Base-by-base conservation (phyloP, 2,888 invertebrate species). In the Neoscelio sp. region DNA sequence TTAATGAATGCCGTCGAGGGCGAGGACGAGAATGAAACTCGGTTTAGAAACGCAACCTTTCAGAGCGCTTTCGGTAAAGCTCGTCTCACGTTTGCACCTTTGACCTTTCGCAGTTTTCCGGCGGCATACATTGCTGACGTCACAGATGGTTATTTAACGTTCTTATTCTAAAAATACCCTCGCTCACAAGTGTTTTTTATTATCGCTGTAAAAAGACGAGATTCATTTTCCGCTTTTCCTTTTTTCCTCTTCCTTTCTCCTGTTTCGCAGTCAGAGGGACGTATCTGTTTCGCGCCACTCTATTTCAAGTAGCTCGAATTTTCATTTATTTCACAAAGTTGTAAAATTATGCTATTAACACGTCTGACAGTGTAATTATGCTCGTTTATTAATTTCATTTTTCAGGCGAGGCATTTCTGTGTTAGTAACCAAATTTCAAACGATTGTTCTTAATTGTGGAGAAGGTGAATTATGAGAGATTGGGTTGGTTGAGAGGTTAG, bases 11-110 rank as follows among this genome's bases (percentile, higher is more conserved):
- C 40, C 20, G 23, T 52, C 46, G 38, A 74, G 30, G n/a, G 48
- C 33, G 28, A 28, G 18, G 2, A 26, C 12, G 35, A 30, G 33
- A 54, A 46, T 42, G 38, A 15, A 52, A 65, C 8, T 40, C 7
- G 38, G 40, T 28, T 52, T 58, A 28, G 20, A 58, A 58, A 42
- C 15, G 30, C 17, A 60, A 18, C 20, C 33, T 44, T 60, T 44
- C 8, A 20, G 46, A 44, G 26, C 58, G 23, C 20, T 60, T 58
- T 75, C 33, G 35, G 40, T 42, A 50, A 50, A 35, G 30, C 46
- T 52, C 44, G 10, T 78, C 82, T 84, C 74, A 80, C 76, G 78
- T 56, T 17, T 58, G 82, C 68, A 85, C 80, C 82, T 76, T 78
- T 81, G 81, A 85, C 83, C 82, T 85, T 85, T 85, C 46, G 28